Conservation (phyloP, 1,140 invertebrate genomes). For the Bathynomus jamesi region DNA sequence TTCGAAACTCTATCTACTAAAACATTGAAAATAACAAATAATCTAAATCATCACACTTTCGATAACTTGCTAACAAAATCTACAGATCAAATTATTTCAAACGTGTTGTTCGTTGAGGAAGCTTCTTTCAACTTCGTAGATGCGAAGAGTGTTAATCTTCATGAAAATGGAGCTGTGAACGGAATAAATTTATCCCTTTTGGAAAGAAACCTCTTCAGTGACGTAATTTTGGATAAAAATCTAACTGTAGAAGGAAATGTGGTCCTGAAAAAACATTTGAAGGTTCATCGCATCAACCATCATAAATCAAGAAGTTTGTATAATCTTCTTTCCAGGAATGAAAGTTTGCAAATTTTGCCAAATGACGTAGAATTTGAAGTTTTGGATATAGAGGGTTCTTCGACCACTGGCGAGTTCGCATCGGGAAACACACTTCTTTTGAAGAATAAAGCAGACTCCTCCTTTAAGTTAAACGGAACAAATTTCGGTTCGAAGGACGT, state of each 20-base stretch:
- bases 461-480: background rate
- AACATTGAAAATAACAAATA: background rate
- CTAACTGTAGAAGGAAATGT: background rate
- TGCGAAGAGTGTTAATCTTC: background rate
- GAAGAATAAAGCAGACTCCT: background rate
- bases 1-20: background rate
- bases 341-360: background rate
- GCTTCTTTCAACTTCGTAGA: background rate
- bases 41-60: background rate
- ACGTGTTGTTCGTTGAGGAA: background rate
- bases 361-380: background rate
- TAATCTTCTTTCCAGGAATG: background rate
- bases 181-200: background rate
- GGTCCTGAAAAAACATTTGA: background rate
- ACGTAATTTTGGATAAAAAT: background rate
- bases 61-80: background rate
- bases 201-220: background rate
- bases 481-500: background rate
- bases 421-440: background rate
- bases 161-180: background rate
- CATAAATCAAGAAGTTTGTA: background rate
- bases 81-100: background rate
- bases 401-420: background rate
- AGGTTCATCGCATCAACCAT: background rate
- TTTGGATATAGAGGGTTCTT: background rate